Conservation (phyloP, 2,888 invertebrate genomes). For the Callyntrura sp. region DNA sequence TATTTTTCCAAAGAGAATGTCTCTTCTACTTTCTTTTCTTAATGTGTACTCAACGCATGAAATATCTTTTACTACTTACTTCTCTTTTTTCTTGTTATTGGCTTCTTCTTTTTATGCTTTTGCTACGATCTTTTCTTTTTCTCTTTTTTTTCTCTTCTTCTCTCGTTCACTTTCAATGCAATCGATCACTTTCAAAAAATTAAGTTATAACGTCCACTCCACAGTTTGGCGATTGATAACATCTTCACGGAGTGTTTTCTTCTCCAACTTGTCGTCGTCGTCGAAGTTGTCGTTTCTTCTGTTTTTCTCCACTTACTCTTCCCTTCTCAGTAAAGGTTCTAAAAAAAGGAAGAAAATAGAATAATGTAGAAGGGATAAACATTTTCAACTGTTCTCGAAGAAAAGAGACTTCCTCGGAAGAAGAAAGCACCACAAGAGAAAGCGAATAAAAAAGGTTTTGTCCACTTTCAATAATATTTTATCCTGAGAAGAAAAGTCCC, state of each 20-base stretch:
- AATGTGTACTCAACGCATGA: slow-evolving; percentile 33
- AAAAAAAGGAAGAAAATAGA: neutral
- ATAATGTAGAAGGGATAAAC: slow-evolving; percentile 24
- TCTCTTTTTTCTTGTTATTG: slow-evolving; percentile 41
- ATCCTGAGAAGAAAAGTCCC: slow-evolving; percentile 12
- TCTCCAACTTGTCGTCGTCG: slow-evolving; percentile 27
- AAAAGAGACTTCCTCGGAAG: slow-evolving; percentile 8
- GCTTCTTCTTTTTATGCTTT: slow-evolving; percentile 18
- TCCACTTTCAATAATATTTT: slow-evolving; percentile 45
- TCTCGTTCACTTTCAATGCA: slow-evolving; percentile 78
- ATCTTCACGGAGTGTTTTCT: slow-evolving; percentile 54
- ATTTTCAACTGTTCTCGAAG: slow-evolving; percentile 28
- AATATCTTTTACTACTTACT: slow-evolving; percentile 40
- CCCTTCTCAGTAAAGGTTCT: neutral
- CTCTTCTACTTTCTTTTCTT: neutral
- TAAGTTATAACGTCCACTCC: slow-evolving; percentile 81
- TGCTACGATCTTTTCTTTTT: neutral
- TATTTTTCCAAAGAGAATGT: slow-evolving; percentile 1
- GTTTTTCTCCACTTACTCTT: slow-evolving; percentile 21
- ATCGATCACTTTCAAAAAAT: slow-evolving; percentile 82
- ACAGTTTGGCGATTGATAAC: slow-evolving; percentile 81
- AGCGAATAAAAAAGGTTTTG: slow-evolving; percentile 22
- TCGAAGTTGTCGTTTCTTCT: slow-evolving; percentile 36
- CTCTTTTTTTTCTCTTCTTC: neutral
- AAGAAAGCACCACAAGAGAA: neutral